phyloP scores from a whole-genome alignment of 1,140 invertebrate genomes.

The Diachasmimorpha longicaudata region DNA sequence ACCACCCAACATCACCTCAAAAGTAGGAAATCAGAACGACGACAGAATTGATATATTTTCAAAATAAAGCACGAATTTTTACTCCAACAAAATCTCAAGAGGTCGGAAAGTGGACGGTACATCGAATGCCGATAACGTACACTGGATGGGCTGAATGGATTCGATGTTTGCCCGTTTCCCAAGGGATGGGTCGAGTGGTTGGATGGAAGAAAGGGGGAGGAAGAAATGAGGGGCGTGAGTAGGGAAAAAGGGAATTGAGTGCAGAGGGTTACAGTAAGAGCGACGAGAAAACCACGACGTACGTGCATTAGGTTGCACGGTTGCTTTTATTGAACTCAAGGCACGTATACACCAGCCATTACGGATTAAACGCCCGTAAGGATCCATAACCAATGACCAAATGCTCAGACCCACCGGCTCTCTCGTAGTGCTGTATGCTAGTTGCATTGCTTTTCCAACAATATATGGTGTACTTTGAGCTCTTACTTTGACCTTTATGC shows the following conservation, averaged over 20 bases:
- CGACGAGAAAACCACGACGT: slow-evolving; percentile 19
- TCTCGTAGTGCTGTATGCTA: not conserved
- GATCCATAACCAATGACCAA: slow-evolving; percentile 38
- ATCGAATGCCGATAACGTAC: slow-evolving; percentile 9
- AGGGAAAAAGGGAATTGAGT: slow-evolving; percentile 17
- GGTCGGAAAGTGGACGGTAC: not conserved
- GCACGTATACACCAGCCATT: slow-evolving; percentile 37
- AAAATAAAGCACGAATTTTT: not conserved
- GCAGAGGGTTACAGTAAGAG: not conserved
- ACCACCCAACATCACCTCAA: no score
- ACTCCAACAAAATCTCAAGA: not conserved
- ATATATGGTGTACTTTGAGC: slow-evolving; percentile 1
- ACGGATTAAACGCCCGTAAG: slow-evolving; percentile 41
- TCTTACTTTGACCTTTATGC: not conserved
- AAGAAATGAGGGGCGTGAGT: slow-evolving; percentile 16
- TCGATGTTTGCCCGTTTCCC: slow-evolving; percentile 5
- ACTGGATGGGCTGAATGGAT: not conserved
- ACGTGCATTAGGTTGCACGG: slow-evolving; percentile 21
- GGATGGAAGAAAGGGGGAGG: slow-evolving; percentile 6
- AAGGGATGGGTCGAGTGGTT: not conserved
- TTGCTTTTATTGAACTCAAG: slow-evolving; percentile 33
- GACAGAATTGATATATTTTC: not conserved
- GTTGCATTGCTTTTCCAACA: not conserved
- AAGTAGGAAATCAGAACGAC: no score
- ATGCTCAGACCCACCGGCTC: not conserved